Percentiles rank a stretch among this genome's conserved stretches.
These are phyloP conservation scores for Belgica antarctica DNA, from an alignment of 2,888 invertebrate species.

Conservation along the genomic window DNA sequence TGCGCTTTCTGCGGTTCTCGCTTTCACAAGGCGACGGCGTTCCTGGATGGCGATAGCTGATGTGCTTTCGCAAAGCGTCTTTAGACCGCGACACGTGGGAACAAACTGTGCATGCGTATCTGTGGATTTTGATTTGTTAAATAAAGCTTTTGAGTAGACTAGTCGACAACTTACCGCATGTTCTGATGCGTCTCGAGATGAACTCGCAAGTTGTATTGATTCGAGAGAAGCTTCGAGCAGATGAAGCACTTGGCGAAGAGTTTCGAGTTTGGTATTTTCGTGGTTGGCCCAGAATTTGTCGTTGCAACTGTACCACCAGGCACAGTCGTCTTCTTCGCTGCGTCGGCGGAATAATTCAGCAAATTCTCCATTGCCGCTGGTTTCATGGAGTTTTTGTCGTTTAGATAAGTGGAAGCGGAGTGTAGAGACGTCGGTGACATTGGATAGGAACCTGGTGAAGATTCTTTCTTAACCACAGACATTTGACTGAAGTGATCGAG, in stretches of 20 bases:
- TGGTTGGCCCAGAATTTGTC: conserved; percentile 19
- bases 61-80: conserved; percentile 83
- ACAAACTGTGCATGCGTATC: conserved; percentile 83
- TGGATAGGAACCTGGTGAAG: conserved; percentile 14
- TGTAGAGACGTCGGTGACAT: conserved; percentile 25
- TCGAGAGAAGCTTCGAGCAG: conserved; percentile 84
- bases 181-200: conserved; percentile 91
- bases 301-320: conserved; percentile 22
- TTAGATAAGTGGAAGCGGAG: conserved; percentile 39
- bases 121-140: conserved; percentile 45
- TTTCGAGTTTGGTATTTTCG: conserved; percentile 56
- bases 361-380: conserved; percentile 30
- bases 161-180: conserved; percentile 56
- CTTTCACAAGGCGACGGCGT: conserved; percentile 55
- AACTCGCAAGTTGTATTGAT: conserved; percentile 85
- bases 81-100: conserved; percentile 83
- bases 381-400: conserved; percentile 28
- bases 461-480: conserved; percentile 27
- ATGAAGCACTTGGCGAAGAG: conserved; percentile 72
- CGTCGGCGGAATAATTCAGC: conserved; percentile 14
- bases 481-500: conserved; percentile 41
- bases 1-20: conserved; percentile 54
- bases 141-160: conserved; percentile 1
- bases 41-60: conserved; percentile 78
- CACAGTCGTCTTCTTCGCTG: background rate